Evolutionary conservation across 2,888 invertebrate species (phyloP).

Genomic region (Hirtodrosophila duncani): DNA sequence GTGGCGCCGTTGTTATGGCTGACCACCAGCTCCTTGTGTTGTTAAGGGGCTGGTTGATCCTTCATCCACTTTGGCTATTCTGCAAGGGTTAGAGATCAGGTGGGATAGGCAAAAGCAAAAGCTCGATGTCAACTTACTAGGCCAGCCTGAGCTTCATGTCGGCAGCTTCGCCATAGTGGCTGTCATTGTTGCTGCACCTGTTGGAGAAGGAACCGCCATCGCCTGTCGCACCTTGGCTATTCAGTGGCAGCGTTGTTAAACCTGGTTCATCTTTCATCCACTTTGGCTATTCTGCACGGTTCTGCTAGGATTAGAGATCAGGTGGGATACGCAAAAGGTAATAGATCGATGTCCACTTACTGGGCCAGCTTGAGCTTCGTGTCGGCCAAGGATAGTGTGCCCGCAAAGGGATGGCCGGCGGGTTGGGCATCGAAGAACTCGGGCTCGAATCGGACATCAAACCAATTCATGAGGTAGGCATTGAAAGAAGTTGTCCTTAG

Average conservation of each 20-base stretch:
- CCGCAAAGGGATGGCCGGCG: constrained; percentile 95
- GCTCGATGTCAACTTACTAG: no score
- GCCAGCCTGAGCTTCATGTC: no score
- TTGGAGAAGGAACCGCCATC: no score
- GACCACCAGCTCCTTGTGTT: constrained; percentile 95
- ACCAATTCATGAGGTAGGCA: constrained; percentile 90
- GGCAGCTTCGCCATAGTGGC: no score
- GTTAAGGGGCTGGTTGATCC: constrained; percentile 94
- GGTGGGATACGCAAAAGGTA: background rate
- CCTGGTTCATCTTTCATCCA: no score
- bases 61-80: constrained; percentile 95
- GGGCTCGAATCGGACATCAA: constrained; percentile 81
- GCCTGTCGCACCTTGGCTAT: no score
- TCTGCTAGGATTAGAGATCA: constrained; percentile 79
- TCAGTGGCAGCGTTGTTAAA: no score
- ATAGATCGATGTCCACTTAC: constrained; percentile 86
- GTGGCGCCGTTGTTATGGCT: constrained; percentile 82
- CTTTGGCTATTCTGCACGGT: no score
- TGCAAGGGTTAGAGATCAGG: no score
- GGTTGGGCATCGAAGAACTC: constrained; percentile 84
- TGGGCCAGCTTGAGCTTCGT: constrained; percentile 94
- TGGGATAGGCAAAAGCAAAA: no score
- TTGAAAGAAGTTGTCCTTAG: constrained; percentile 91
- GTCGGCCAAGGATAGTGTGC: constrained; percentile 95
- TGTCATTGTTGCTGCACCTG: no score